Conservation (phyloP, 2,113 vertebrate species). For the Nerophis ophidion region DNA sequence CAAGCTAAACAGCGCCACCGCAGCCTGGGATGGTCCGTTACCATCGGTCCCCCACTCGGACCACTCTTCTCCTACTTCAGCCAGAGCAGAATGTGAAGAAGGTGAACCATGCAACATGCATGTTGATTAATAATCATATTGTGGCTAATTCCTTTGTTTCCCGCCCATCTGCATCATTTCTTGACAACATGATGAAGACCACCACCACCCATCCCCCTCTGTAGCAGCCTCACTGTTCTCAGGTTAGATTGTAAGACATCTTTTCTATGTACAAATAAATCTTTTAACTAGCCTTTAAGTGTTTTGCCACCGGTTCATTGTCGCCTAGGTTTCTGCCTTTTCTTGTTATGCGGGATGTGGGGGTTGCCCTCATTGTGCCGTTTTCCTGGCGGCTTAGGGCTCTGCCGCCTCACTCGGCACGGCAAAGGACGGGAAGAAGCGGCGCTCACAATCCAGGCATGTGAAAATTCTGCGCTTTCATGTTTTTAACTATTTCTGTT, state of each 20-base stretch:
- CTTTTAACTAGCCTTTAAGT: background rate
- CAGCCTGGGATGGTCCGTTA: background rate
- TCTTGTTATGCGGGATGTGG: no score
- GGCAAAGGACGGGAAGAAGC: no score
- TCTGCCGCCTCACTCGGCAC: no score
- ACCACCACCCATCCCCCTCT: slow-evolving; percentile 21
- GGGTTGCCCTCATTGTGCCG: no score
- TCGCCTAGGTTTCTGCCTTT: background rate
- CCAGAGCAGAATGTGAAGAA: slow-evolving; percentile 3
- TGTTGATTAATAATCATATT: slow-evolving; percentile 36
- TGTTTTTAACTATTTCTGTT: no score
- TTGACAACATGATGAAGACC: slow-evolving; percentile 30
- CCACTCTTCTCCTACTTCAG: background rate
- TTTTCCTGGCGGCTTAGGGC: no score
- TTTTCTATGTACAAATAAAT: slow-evolving; percentile 60
- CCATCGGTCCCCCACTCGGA: background rate
- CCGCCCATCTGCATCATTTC: slow-evolving; percentile 13
- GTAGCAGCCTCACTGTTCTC: slow-evolving; percentile 64
- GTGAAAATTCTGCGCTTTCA: no score
- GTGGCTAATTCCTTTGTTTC: slow-evolving; percentile 35
- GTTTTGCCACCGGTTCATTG: background rate
- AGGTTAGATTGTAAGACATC: slow-evolving; percentile 57
- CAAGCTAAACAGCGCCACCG: no score
- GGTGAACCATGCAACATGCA: background rate
- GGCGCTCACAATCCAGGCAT: no score